Base-by-base conservation (phyloP, 2,113 vertebrate species). In the Orycteropus afer region DNA sequence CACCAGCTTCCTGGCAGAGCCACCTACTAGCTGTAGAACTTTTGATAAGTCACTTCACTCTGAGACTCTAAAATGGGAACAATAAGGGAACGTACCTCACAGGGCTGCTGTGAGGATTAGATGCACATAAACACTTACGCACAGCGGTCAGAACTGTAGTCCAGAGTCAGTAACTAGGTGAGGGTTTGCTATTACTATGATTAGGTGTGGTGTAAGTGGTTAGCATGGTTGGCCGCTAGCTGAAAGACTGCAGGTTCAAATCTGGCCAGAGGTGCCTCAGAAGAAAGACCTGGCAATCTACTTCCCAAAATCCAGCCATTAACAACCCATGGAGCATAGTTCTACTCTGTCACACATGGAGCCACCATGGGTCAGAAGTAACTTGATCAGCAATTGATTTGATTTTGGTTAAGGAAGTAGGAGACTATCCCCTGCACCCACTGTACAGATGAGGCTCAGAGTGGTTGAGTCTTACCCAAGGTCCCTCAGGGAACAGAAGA, bases 21-120 rank as follows among this genome's bases (percentile, higher is more conserved):
- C 29, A 14, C 23, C 37, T 34, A 3, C 42, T 55, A 25, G 7
- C 45, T 13, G 22, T 7, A 1, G 37, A 27, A 14, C 25, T 63
- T 73, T 37, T 32, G n/a, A 42, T 32, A 47, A 69, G 34, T 22
- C 86, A 65, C 67, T 34, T 20, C 37, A 40, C 23, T 32, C 90
- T 27, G 71, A 85, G 89, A 81, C 47, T 63, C 18, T 63, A 53
- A 89, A 90, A 61, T 47, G 87, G 69, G 63, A 27, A 20, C 2
- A 13, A 34, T 12, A 23, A 14, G 18, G 69, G 51, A 0, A n/a
- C 23, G 57, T 20, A 1, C 55, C 32, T 65, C 71, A 17, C 0
- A 22, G 22, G 34, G 14, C 0, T 65, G 78, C 45, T 18, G 15
- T 27, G 55, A 86, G 51, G 34, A 88, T 22, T 53, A 27, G 27